Evolutionary conservation across 2,888 invertebrate genomes (phyloP).

Genomic region (Vanessa cardui): DNA sequence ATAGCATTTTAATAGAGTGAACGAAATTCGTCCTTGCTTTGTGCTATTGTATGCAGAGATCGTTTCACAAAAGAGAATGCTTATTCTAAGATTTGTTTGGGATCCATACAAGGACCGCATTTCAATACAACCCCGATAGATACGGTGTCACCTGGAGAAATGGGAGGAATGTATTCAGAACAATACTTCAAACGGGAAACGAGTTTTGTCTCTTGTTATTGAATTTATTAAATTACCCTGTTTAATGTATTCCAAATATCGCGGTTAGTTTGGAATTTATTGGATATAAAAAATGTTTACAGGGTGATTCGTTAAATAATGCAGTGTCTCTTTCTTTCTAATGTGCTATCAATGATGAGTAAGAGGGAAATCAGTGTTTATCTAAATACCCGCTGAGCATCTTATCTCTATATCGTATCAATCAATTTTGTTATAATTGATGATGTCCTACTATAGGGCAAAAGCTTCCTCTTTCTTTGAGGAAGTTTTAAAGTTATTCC

Average conservation of each 20-base stretch:
- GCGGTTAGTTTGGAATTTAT: not conserved
- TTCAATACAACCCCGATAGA: constrained; percentile 42
- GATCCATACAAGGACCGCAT: constrained; percentile 49
- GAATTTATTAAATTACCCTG: not conserved
- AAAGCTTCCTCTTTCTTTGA: no score
- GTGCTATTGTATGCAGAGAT: constrained; percentile 70
- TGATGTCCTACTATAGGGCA: no score
- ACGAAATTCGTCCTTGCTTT: constrained; percentile 78
- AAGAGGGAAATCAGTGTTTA: no score
- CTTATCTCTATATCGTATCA: no score
- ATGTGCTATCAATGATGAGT: no score
- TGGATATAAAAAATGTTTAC: no score
- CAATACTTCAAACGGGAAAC: constrained; percentile 5
- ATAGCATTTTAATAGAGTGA: constrained; percentile 76
- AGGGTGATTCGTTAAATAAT: no score
- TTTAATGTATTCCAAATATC: not conserved
- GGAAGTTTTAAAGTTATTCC: no score
- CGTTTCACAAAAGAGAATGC: constrained; percentile 66
- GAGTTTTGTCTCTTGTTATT: constrained; percentile 1
- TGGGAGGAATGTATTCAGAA: constrained; percentile 12
- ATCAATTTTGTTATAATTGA: no score
- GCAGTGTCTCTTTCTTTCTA: no score
- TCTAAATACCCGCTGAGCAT: no score
- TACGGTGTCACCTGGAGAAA: constrained; percentile 50
- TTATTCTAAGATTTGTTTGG: constrained; percentile 57